Percentiles rank a stretch among this genome's conserved stretches.
These are phyloP conservation scores for Rhagophthalmus giganteus DNA, from an alignment of 2,888 invertebrate genomes.

Conservation along the genomic window DNA sequence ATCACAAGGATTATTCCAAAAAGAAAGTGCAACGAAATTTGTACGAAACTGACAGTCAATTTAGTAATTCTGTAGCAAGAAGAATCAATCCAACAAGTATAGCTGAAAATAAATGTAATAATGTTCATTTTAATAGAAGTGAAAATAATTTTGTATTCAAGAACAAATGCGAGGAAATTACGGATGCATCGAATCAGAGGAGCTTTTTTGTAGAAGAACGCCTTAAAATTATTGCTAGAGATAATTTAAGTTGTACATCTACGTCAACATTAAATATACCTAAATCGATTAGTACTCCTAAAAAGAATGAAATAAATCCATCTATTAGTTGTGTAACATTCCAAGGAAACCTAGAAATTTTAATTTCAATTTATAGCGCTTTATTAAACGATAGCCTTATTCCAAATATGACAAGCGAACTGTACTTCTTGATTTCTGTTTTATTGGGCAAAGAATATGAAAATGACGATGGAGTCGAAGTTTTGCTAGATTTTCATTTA, in stretches of 20 bases:
- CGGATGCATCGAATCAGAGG: constrained; percentile 28
- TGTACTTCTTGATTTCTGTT: constrained; percentile 70
- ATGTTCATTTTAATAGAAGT: constrained; percentile 5
- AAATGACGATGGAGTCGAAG: constrained; percentile 24
- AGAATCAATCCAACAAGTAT: constrained; percentile 61
- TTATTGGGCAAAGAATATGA: constrained; percentile 59
- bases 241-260: background rate
- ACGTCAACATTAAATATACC: constrained; percentile 1
- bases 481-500: background rate
- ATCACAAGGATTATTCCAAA: constrained; percentile 36
- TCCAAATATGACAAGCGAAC: constrained; percentile 67
- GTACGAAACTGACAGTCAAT: constrained; percentile 21
- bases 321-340: constrained; percentile 57
- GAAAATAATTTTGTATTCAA: constrained; percentile 15
- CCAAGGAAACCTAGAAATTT: constrained; percentile 59
- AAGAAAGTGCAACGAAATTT: constrained; percentile 37
- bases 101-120: constrained; percentile 36
- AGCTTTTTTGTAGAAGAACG: constrained; percentile 39
- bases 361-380: constrained; percentile 62
- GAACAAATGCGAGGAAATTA: constrained; percentile 5
- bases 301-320: constrained; percentile 55
- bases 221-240: constrained; percentile 34
- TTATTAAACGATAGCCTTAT: constrained; percentile 65
- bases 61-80: constrained; percentile 41
- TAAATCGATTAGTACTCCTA: constrained; percentile 33